Percentiles rank a stretch among this genome's conserved stretches.
Evolutionary conservation across 2,888 invertebrate species (phyloP).

Genomic region (Cerastoderma edule): DNA sequence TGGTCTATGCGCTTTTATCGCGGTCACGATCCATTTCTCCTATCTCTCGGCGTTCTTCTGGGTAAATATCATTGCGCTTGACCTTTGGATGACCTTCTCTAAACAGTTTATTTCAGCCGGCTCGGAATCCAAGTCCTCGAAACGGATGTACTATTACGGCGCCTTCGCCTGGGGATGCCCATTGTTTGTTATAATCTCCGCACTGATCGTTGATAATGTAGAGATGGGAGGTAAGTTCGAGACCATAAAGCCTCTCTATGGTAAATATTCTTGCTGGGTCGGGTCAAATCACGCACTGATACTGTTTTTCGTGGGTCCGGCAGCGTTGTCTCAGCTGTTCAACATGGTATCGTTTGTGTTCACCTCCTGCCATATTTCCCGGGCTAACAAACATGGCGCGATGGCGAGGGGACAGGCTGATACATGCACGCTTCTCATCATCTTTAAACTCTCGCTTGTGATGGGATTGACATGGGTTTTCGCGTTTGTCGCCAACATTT

Average conservation of each 20-base stretch:
- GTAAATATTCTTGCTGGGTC: conserved; percentile 85
- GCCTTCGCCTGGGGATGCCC: conserved; percentile 84
- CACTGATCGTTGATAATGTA: conserved; percentile 84
- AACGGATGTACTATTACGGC: conserved; percentile 73
- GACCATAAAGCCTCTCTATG: conserved; percentile 84
- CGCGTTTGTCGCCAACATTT: conserved; percentile 83
- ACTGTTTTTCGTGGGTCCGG: conserved; percentile 86
- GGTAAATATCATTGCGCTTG: conserved; percentile 86
- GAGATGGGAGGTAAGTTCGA: conserved; percentile 69
- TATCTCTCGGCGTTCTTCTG: conserved; percentile 86
- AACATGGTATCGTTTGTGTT: conserved; percentile 85
- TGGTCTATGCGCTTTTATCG: conserved; percentile 75
- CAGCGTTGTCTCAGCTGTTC: conserved; percentile 84
- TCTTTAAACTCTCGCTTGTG: conserved; percentile 81
- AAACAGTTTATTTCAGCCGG: conserved; percentile 58
- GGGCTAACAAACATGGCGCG: conserved; percentile 48
- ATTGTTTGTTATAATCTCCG: conserved; percentile 79
- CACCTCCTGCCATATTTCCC: conserved; percentile 85
- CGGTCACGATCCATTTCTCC: conserved; percentile 85
- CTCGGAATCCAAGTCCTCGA: conserved; percentile 51
- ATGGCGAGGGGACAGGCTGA: conserved; percentile 44
- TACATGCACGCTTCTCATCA: conserved; percentile 63
- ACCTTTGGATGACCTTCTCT: conserved; percentile 86
- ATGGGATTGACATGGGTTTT: conserved; percentile 85
- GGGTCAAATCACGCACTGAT: conserved; percentile 85